Evolutionary conservation across 2,888 invertebrate genomes (phyloP), one percentile per base, ranked within the genome.

Genomic region (Leptopilina syphax): DNA sequence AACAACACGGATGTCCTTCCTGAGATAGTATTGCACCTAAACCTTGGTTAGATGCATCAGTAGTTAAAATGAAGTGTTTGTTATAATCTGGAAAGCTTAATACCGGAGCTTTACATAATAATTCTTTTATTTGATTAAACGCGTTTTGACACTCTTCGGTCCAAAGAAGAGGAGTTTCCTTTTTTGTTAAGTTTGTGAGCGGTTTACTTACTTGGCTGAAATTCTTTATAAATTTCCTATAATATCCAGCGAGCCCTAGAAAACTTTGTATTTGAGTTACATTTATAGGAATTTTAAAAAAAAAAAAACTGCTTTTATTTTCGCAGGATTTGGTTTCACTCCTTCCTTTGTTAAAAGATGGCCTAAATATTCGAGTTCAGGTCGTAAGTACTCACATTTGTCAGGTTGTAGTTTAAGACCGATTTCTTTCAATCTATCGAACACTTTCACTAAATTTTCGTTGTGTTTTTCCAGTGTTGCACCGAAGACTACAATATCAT

Each of bases 21-120:
- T 80, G 77, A 13, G 77, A 70, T 9, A 79, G 34, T 12, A 78
- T 68, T 10, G 78, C 78, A 67, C 81, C 78, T 7, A 81, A 24
- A 10, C 54, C 77, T 50, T 63, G 60, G 50, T 77, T 77, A 3
- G 68, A 76, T 1, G 79, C 81, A 65, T 81, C 77, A 3, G 79
- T 81, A 1, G 81, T 81, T 50, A 81, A 65, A 1, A 47, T 65
- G 54, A 81, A 81, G 24, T 18, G 0, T 65, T 76, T 47, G 0
- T 79, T 50, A 60, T 60, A 81, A 77, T 81, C 68, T 27, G 79
- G 81, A 44, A 79, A 81, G 34, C 57, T 47, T 63, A 81, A 50
- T 41, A 81, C 50, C 0, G 81, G 81, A 24, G 76, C 12, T 12
- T 1, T n/a, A 57, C 57, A 57, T 1, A 57, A 13, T 76, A 76